Conservation (phyloP, 1,140 invertebrate genomes). For the Drosophila persimilis region DNA sequence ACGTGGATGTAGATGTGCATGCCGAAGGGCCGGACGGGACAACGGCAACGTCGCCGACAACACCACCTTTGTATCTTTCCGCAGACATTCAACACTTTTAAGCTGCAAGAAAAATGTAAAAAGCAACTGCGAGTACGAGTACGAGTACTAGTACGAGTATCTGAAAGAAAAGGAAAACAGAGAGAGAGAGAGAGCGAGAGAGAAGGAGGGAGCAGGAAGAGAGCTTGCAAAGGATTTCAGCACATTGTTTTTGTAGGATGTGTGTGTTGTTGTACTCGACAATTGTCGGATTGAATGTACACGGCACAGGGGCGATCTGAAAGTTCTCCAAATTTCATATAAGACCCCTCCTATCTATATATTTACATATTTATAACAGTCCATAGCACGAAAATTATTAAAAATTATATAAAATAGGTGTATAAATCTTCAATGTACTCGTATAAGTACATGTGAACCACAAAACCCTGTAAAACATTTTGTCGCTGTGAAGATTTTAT, state of each 20-base stretch:
- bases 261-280: constrained; percentile 41
- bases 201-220: constrained; percentile 29
- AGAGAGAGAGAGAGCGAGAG: constrained; percentile 2
- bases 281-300: constrained; percentile 42
- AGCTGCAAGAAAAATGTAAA: constrained; percentile 55
- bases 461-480: too few species aligned
- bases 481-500: too few species aligned
- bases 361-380: too few species aligned
- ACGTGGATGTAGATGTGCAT: not conserved
- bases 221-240: constrained; percentile 57
- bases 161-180: constrained; percentile 37
- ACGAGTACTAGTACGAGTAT: not conserved
- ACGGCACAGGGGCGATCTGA: constrained; percentile 40
- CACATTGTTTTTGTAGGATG: constrained; percentile 57
- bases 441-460: too few species aligned
- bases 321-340: constrained; percentile 34
- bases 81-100: constrained; percentile 66
- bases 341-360: too few species aligned
- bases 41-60: constrained; percentile 34
- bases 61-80: constrained; percentile 68
- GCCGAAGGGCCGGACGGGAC: not conserved
- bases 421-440: too few species aligned
- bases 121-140: constrained; percentile 51
- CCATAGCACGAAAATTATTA: too few species aligned
- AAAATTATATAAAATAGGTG: too few species aligned